phyloP scores from a whole-genome alignment of 2,888 invertebrate species.

The Ellobium chinense region DNA sequence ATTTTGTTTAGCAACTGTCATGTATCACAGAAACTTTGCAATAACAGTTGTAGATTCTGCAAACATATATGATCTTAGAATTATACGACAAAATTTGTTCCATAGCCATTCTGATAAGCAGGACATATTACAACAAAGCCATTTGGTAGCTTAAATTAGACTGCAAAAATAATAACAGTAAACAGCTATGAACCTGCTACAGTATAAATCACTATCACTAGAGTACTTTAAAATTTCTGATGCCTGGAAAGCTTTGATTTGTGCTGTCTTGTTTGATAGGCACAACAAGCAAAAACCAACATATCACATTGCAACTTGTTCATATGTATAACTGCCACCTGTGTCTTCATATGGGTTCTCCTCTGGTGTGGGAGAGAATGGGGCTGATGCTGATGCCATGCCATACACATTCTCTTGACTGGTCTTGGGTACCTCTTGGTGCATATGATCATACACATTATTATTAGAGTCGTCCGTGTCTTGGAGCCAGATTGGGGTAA shows the following conservation, averaged over 20 bases:
- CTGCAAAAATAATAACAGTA: neutral
- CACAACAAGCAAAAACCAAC: too few relatives aligned
- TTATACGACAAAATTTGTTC: too few relatives aligned
- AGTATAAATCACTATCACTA: neutral
- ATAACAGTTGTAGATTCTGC: too few relatives aligned
- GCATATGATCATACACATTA: constrained; percentile 4
- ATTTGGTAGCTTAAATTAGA: neutral
- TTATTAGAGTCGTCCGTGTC: constrained; percentile 9
- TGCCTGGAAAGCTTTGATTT: too few relatives aligned
- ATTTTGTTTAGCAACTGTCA: too few relatives aligned
- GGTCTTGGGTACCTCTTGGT: neutral
- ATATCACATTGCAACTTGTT: too few relatives aligned
- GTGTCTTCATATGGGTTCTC: constrained; percentile 25
- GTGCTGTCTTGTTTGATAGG: too few relatives aligned
- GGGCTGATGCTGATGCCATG: constrained; percentile 5
- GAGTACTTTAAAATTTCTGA: too few relatives aligned
- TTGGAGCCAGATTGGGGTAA: neutral
- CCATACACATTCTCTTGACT: constrained; percentile 11
- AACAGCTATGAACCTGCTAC: neutral
- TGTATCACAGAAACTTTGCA: too few relatives aligned
- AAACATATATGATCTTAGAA: too few relatives aligned
- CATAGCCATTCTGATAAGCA: too few relatives aligned
- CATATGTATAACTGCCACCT: neutral
- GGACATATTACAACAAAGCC: too few relatives aligned
- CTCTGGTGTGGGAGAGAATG: neutral